Base-by-base conservation (phyloP, 53 echinoderm and acorn worm genomes). In the Crossaster papposus region DNA sequence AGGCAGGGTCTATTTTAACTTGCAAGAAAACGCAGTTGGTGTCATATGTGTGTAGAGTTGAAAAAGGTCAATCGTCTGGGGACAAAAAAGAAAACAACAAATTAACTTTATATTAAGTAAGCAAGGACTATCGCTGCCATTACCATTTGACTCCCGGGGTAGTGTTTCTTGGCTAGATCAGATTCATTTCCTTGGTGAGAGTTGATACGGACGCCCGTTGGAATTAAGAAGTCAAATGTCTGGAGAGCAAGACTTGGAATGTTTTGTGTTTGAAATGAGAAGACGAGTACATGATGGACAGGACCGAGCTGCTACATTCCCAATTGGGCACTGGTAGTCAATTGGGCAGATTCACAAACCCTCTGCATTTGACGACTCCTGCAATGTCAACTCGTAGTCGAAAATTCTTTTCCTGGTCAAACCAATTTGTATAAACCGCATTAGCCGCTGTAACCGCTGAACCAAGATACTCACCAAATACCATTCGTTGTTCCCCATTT, bases 201-300 rank as follows among this genome's bases (percentile, higher is more conserved):
- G 22, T 58, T 58, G 58, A 17, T n/a, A 58, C 22, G 2, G 22
- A 58, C 58, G 17, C 58, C 22, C 44, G 24, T 68, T 68, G 68
- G 9, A 24, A 23, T 11, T 28, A 18, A 68, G n/a, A n/a, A 28
- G 24, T 68, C 22, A 11, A 11, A 5, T 68, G n/a, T 26, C 68
- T 68, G 68, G 24, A 28, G 68, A 68, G 68, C n/a, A 28, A 14
- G 28, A 28, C 4, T 7, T 7, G 44, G 44, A 9, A 44, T 68
- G 68, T 24, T 68, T 68, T 68, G 68, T 68, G 28, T 68, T 68
- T 68, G 28, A 68, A 68, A 68, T 26, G 68, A 68, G 44, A 28
- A 26, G 11, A n/a, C 68, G 28, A 28, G 24, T 2, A 12, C 28
- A 20, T 68, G 68, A 68, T 68, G 26, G 68, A 68, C 68, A 68